These are phyloP conservation scores for Oreocharis arfaki DNA, from an alignment of 2,113 vertebrate genomes.

Conservation along the genomic window DNA sequence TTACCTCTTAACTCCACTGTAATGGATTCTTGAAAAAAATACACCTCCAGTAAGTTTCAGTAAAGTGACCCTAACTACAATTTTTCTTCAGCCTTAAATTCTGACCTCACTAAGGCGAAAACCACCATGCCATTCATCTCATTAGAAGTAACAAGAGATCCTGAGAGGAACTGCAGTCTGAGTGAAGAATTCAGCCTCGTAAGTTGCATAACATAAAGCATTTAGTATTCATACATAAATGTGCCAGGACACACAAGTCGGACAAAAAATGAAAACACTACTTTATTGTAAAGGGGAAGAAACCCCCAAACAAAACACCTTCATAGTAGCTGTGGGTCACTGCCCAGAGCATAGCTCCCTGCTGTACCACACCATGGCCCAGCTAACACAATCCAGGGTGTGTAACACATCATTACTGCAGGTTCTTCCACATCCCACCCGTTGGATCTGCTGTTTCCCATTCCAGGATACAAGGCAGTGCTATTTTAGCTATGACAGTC, in stretches of 20 bases:
- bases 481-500: not conserved
- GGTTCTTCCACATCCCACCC: not conserved
- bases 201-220: not conserved
- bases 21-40: not conserved
- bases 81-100: not conserved
- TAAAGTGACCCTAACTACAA: not conserved
- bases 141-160: not conserved
- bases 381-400: not conserved
- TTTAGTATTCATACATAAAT: not conserved
- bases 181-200: not conserved
- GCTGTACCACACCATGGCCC: too few relatives aligned
- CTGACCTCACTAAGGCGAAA: not conserved
- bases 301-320: not conserved
- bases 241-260: not conserved
- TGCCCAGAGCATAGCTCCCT: not conserved
- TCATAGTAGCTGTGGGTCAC: not conserved
- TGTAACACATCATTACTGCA: not conserved
- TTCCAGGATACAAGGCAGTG: accelerated
- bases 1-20: not conserved
- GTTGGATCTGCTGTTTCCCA: not conserved
- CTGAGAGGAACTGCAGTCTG: not conserved
- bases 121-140: not conserved
- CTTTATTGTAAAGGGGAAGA: not conserved
- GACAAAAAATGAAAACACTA: not conserved
- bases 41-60: not conserved